A percentile compares a stretch with the other conserved stretches of the same genome.
phyloP scores from a whole-genome alignment of 2,113 vertebrate species.

The Limanda limanda region DNA sequence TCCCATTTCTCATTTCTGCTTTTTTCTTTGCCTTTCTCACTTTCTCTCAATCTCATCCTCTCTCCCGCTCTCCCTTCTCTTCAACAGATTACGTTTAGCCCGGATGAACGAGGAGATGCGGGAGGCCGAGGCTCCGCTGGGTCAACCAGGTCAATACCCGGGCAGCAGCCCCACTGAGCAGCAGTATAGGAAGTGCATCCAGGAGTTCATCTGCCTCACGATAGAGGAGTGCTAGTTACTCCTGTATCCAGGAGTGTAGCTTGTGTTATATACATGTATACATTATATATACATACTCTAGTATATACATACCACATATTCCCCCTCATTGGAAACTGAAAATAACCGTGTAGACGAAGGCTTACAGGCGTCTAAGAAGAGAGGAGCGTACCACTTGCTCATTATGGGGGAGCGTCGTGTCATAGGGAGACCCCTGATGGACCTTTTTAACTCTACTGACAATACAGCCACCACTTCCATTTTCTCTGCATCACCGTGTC shows the following conservation, averaged over 20 bases:
- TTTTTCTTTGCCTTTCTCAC: not conserved
- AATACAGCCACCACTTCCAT: slow-evolving; percentile 34
- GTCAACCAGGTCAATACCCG: slow-evolving; percentile 98
- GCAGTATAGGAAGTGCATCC: slow-evolving; percentile 97
- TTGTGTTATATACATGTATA: slow-evolving; percentile 14
- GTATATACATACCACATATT: slow-evolving; percentile 7
- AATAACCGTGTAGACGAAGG: slow-evolving; percentile 25
- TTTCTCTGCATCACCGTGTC: slow-evolving; percentile 51
- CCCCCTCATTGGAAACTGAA: slow-evolving; percentile 28
- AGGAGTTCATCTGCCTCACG: slow-evolving; percentile 95
- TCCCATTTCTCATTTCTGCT: not conserved
- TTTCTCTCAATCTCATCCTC: too few relatives aligned
- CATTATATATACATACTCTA: not conserved
- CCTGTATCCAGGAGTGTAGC: slow-evolving; percentile 31
- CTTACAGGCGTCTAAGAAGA: slow-evolving; percentile 29
- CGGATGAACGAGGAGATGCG: slow-evolving; percentile 99
- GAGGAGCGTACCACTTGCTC: slow-evolving; percentile 8
- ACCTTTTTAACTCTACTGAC: slow-evolving; percentile 70
- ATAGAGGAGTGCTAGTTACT: slow-evolving; percentile 82
- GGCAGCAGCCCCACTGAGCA: slow-evolving; percentile 95
- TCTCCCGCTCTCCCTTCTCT: not conserved
- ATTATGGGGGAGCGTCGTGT: slow-evolving; percentile 4
- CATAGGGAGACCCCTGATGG: slow-evolving; percentile 52
- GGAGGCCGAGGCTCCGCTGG: slow-evolving; percentile 92
- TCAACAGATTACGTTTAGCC: slow-evolving; percentile 90